Evolutionary conservation across 2,797 vertebrate genomes (phyloP), one percentile per base, ranked within the genome.

Genomic region (Sebastiscus albofasciatus): DNA sequence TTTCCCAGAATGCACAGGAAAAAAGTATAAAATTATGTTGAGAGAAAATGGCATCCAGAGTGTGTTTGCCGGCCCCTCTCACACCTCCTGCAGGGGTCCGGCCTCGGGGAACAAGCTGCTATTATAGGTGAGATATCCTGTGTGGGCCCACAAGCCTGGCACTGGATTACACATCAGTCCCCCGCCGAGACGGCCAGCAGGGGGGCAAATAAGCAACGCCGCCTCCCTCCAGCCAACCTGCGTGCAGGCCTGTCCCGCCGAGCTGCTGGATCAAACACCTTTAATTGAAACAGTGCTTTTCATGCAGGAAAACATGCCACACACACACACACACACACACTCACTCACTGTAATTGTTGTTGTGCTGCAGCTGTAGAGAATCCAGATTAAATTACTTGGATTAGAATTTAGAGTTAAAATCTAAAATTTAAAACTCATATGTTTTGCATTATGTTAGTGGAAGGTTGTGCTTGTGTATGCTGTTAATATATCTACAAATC

Each of bases 121-220:
- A 93, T 94, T 91, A 93, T 84, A 94, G 92, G 93, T 94, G 94
- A 92, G 87, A 94, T 89, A 76, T 94, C 94, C 92, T 79, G 89
- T 75, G 85, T 82, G 75, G 90, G 82, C 78, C 75, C 86, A 72
- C 77, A 88, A 88, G 83, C 87, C 85, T 87, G 82, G 87, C 79
- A 79, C 80, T 81, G 84, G 86, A 92, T 93, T 90, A 90, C 87
- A 90, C 82, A 92, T 90, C 84, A 90, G 81, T 46, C 60, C 72
- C 92, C 91, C 16, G 18, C 85, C 3, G 77, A 80, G 76, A 59
- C 4, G 3, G 74, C 67, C 80, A 66, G 88, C 88, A 71, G 91
- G 89, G 70, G 29, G 74, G 78, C 71, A 75, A 79, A 84, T 74
- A 90, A 87, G 82, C 79, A 83, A 58, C 10, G 13, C 72, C 46